Conservation (phyloP, 2,797 vertebrate genomes). For the Semotilus atromaculatus region DNA sequence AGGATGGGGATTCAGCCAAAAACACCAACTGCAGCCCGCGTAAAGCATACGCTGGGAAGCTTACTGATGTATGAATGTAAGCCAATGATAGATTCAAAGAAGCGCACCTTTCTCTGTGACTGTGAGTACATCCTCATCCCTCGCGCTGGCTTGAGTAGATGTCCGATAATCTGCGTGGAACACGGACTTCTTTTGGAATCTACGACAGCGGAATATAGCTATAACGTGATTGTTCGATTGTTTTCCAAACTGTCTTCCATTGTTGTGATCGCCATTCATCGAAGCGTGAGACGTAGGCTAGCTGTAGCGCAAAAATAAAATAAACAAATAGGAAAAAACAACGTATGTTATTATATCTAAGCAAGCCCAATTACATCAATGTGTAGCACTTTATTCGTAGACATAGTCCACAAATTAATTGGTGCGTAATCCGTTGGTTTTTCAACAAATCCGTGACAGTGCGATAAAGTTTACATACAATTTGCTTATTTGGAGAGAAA, state of each 20-base stretch:
- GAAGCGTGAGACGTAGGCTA: conserved; percentile 37
- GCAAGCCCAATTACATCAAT: conserved; percentile 52
- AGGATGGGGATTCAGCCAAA: conserved; percentile 83
- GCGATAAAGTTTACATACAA: conserved; percentile 65
- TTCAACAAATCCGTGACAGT: conserved; percentile 41
- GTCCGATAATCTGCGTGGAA: conserved; percentile 53
- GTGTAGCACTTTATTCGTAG: conserved; percentile 71
- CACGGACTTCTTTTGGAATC: conserved; percentile 41
- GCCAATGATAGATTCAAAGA: conserved; percentile 34
- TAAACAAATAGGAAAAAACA: neutral
- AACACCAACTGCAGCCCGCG: conserved; percentile 88
- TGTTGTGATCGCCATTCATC: conserved; percentile 46
- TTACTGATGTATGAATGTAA: conserved; percentile 86
- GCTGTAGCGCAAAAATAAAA: conserved; percentile 38
- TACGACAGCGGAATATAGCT: conserved; percentile 45
- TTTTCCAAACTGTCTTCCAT: conserved; percentile 68
- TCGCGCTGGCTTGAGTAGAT: conserved; percentile 63
- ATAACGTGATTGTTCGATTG: conserved; percentile 38
- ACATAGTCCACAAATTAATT: conserved; percentile 60
- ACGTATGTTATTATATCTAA: conserved; percentile 2
- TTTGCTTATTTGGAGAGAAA: conserved; percentile 50
- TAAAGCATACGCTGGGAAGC: conserved; percentile 83
- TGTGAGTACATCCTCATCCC: conserved; percentile 57
- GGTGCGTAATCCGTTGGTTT: conserved; percentile 45
- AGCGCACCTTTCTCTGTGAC: conserved; percentile 49